Base-by-base conservation (phyloP, 2,888 invertebrate species). In the Noctua pronuba region DNA sequence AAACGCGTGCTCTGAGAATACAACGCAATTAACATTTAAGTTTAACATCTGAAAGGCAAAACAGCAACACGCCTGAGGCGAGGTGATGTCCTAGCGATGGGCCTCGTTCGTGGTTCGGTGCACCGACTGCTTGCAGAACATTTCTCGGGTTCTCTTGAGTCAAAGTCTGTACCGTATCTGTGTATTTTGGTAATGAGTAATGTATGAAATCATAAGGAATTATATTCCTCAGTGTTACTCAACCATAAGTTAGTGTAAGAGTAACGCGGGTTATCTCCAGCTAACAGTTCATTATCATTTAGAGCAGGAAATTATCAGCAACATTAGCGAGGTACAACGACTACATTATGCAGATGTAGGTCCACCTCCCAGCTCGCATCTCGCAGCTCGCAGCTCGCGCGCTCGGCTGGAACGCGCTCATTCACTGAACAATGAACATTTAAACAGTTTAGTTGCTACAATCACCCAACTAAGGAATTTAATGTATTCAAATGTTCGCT, bases 401-500 rank as follows among this genome's bases (percentile, higher is more conserved):
- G n/a, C 65, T 78, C 65, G 28, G 10, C 49, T 60, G 44, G 10
- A 52, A 58, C 64, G 35, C 52, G 46, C 18, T 69, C 28, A 65
- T 65, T 73, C 24, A 18, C 35, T 62, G 31, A 62, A 62, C 60
- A 62, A 62, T 67, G 60, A 44, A 31, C 49, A 76, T 66, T 81
- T 49, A 31, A 70, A 73, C 46, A 46, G 69, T 65, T 76, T 66
- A 62, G n/a, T 80, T 44, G 52, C 52, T 72, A 21, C 38, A 62
- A 49, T 31, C 62, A 31, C 46, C 28, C 11, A 64, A 72, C 64
- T 68, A 70, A 68, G 49, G 46, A 73, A 81, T 46, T 46, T 73
- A 73, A 70, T 75, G 65, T 65, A 66, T 81, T 66, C 28, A 69
- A 69, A 80, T 69, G 60, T 60, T 46, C 68, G 44, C 67, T 68